phyloP scores from a whole-genome alignment of 2,888 invertebrate genomes.

The Agriopis aurantiaria region DNA sequence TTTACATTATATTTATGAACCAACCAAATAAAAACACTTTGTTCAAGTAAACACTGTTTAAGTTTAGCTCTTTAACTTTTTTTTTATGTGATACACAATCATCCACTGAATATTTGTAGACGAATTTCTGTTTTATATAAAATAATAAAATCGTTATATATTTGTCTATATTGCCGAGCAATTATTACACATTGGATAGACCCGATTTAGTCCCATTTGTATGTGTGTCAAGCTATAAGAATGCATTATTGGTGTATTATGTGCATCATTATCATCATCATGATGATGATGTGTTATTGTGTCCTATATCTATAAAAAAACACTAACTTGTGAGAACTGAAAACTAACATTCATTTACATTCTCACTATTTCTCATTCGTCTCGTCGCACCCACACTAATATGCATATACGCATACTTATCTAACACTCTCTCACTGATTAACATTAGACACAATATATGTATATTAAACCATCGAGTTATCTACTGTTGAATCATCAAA shows the following conservation, averaged over 20 bases:
- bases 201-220: background rate
- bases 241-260: background rate
- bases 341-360: background rate
- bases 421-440: conserved; percentile 4
- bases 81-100: no score
- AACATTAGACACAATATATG: background rate
- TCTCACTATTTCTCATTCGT: background rate
- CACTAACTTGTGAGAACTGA: background rate
- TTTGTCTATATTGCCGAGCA: background rate
- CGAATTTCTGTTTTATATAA: background rate
- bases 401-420: background rate
- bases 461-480: background rate
- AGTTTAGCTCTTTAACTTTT: background rate
- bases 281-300: background rate
- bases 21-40: background rate
- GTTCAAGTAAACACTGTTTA: background rate
- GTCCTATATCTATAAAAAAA: background rate
- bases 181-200: background rate
- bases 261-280: background rate
- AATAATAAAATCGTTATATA: background rate
- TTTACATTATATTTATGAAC: background rate
- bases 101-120: background rate
- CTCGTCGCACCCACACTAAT: background rate
- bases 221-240: background rate
- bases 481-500: conserved; percentile 8